Evolutionary conservation across 1,140 invertebrate genomes (phyloP), one percentile per base, ranked within the genome.

Genomic region (Belonocnema kinseyi): DNA sequence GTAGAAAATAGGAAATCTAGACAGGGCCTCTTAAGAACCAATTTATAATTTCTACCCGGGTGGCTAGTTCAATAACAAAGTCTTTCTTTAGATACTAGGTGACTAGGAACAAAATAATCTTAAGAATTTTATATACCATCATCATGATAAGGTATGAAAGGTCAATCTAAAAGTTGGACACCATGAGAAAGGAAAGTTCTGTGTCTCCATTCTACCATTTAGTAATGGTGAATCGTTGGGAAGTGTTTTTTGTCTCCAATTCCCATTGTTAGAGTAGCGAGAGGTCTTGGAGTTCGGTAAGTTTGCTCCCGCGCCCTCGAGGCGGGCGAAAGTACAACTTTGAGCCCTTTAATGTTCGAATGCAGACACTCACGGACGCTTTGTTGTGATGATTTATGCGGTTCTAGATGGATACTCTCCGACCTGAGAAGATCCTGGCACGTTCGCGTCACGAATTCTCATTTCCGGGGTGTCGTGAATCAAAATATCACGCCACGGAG

Each of bases 391-490:
- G 61, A 66, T 66, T 66, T 66, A 66, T 66, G 61, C 21, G 13
- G 61, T 33, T 66, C 40, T 66, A 66, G 61, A 66, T 66, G 61
- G 33, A 66, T 66, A 66, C 33, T 66, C 26, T 66, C 61, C 61
- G 26, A 66, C 61, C 61, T 46, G n/a, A 66, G 61, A 66, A 66
- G 61, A 66, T 66, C 61, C 61, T 66, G 61, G 61, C 61, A 66
- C 61, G 40, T 66, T 66, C 61, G 61, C 61, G 61, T 66, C 61
- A 66, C 61, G 61, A 66, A 16, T 66, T 66, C 61, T 66, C 61
- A 66, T 66, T 66, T 66, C 61, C 61, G 61, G 61, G 61, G 40
- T 66, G 61, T 66, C 61, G 61, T 66, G 61, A 66, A 66, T 66
- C 61, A 66, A 66, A 66, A 66, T 66, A 66, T 66, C 61, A 66